Evolutionary conservation across 2,797 vertebrate genomes (phyloP).

Genomic region (Danio jaintianensis): DNA sequence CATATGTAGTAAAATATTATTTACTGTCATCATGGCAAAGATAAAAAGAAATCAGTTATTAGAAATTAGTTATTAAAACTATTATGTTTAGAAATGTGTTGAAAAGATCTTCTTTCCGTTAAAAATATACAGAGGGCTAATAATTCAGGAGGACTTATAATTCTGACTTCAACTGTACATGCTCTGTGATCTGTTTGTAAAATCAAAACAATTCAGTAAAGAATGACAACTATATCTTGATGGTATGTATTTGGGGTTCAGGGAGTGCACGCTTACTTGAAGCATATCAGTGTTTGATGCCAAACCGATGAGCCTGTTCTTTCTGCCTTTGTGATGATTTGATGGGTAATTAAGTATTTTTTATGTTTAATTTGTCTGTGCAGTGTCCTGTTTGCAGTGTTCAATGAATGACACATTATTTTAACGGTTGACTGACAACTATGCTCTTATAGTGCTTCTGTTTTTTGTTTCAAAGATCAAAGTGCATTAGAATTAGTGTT

Average conservation of each 20-base stretch:
- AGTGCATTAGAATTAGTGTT: too few relatives aligned
- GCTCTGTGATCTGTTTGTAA: not conserved
- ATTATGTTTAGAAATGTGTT: too few relatives aligned
- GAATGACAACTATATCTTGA: constrained; percentile 61
- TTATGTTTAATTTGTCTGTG: constrained; percentile 50
- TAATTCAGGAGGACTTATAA: too few relatives aligned
- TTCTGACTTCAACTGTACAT: not conserved
- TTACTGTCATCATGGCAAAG: too few relatives aligned
- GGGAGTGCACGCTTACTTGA: constrained; percentile 65
- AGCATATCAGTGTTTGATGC: constrained; percentile 76
- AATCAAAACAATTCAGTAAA: constrained; percentile 49
- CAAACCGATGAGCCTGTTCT: constrained; percentile 73
- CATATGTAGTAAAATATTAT: too few relatives aligned
- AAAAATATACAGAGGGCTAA: too few relatives aligned
- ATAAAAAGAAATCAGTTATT: too few relatives aligned
- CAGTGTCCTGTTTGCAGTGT: not conserved
- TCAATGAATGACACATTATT: not conserved
- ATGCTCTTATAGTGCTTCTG: not conserved
- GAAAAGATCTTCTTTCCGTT: too few relatives aligned
- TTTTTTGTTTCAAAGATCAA: too few relatives aligned
- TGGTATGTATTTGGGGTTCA: constrained; percentile 51
- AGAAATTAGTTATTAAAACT: too few relatives aligned
- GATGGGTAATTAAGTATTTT: constrained; percentile 53
- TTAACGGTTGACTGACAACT: not conserved
- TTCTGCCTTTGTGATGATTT: constrained; percentile 57